A percentile compares a stretch with the other conserved stretches of the same genome.
Conservation (phyloP, 2,888 invertebrate species). For the Incurvaria masculella region DNA sequence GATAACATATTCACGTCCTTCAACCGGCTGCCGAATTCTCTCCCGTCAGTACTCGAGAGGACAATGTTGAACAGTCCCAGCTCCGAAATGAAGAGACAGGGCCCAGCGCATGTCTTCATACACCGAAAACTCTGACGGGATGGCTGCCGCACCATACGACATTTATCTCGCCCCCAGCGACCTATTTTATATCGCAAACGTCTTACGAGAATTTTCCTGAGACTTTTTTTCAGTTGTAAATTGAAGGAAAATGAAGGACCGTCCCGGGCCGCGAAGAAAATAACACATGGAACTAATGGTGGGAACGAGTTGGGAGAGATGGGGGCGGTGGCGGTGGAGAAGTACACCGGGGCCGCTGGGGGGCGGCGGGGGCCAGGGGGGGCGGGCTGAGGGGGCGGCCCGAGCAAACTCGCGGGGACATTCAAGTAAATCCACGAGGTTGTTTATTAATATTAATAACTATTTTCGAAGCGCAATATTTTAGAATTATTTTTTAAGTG, state of each 20-base stretch:
- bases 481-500: too few species aligned
- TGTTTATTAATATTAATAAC: too few species aligned
- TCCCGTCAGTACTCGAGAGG: too few species aligned
- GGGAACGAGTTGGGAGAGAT: constrained; percentile 43
- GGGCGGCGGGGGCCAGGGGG: constrained; percentile 54
- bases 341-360: too few species aligned
- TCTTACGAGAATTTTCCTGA: background rate
- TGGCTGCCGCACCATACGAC: background rate
- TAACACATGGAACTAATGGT: constrained; percentile 28
- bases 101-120: too few species aligned
- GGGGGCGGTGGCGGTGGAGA: constrained; percentile 38
- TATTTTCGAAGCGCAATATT: too few species aligned
- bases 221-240: constrained; percentile 50
- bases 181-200: background rate
- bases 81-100: too few species aligned
- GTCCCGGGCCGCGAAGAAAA: constrained; percentile 46
- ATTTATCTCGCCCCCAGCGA: background rate
- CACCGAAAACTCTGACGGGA: too few species aligned
- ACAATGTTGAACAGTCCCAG: too few species aligned
- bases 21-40: too few species aligned
- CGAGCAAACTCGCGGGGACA: constrained; percentile 57
- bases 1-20: background rate
- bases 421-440: constrained; percentile 22
- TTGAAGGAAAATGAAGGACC: constrained; percentile 56
- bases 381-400: constrained; percentile 43